Base-by-base conservation (phyloP, 2,888 invertebrate genomes). In the Drosophila cracens region DNA sequence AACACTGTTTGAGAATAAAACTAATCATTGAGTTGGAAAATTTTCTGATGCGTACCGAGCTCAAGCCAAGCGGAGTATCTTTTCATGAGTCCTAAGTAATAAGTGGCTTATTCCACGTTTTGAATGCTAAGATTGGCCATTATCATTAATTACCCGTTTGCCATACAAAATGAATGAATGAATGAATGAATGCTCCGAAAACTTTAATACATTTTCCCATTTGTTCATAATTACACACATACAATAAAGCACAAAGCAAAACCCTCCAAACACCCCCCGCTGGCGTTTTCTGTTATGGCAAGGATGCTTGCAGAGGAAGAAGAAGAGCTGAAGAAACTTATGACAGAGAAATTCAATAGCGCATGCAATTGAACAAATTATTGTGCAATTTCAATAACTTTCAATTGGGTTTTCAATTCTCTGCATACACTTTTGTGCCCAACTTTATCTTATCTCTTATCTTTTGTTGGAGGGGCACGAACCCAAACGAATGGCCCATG, bases 311-410 rank as follows among this genome's bases (percentile, higher is more conserved):
- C 59, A 64, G 31, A 62, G 59, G 33, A 48, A 48, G 57, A 67
- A 53, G 70, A 46, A 51, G 60, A 36, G 48, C 52, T 34, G 57
- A 56, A 59, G 75, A 53, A 85, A 89, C 83, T 85, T 85, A 76
- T 73, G 85, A 76, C 72, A 76, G 88, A 76, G 88, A 69, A 80
- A 90, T 90, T 87, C 87, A 87, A 87, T 87, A 89, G 89, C 69
- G 89, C 87, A 88, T 90, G 87, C 90, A 88, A 87, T 87, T 88
- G 80, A 83, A 82, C 87, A 87, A 90, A 90, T 90, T 90, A 88
- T 87, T 87, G 87, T 89, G 89, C 89, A 87, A 90, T 87, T 87
- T 87, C 90, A 87, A 87, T 87, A 90, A 87, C 90, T 88, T 87
- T 90, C 89, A 88, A 87, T 87, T 87, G 87, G 81, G 87, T 88